These are phyloP conservation scores for Uromys caudimaculatus DNA, from an alignment of 2,797 vertebrate species.

Conservation along the genomic window DNA sequence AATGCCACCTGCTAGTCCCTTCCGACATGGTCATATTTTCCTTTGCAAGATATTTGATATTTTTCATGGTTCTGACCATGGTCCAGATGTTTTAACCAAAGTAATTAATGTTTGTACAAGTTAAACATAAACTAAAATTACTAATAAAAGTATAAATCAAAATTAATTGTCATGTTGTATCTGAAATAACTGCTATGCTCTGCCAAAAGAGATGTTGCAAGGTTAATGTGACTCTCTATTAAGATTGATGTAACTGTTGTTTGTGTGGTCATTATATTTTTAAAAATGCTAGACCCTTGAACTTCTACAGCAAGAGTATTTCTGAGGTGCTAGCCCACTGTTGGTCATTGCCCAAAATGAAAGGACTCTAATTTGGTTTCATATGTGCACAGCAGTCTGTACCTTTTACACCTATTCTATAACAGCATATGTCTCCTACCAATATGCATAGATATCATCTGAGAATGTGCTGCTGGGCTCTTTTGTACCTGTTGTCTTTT, in stretches of 20 bases:
- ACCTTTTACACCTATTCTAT: neutral
- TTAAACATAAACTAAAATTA: neutral
- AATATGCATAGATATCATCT: neutral
- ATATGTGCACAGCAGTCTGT: neutral
- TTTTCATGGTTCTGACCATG: neutral
- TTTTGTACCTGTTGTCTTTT: neutral
- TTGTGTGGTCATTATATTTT: neutral
- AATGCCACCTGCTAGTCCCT: too few species aligned
- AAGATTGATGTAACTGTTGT: neutral
- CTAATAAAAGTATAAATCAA: neutral
- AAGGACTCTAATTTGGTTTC: neutral
- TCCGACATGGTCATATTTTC: neutral
- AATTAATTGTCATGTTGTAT: neutral
- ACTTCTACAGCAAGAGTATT: neutral
- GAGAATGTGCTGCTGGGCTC: neutral
- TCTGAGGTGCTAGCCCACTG: neutral
- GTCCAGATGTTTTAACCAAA: neutral
- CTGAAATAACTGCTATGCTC: neutral
- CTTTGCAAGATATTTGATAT: neutral
- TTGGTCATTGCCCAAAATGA: neutral
- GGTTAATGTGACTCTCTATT: neutral
- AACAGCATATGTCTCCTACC: neutral
- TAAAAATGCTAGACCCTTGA: neutral
- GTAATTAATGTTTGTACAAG: neutral
- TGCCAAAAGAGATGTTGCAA: neutral